Conservation (phyloP, 1,140 invertebrate species). For the Caenorhabditis briggsae region DNA sequence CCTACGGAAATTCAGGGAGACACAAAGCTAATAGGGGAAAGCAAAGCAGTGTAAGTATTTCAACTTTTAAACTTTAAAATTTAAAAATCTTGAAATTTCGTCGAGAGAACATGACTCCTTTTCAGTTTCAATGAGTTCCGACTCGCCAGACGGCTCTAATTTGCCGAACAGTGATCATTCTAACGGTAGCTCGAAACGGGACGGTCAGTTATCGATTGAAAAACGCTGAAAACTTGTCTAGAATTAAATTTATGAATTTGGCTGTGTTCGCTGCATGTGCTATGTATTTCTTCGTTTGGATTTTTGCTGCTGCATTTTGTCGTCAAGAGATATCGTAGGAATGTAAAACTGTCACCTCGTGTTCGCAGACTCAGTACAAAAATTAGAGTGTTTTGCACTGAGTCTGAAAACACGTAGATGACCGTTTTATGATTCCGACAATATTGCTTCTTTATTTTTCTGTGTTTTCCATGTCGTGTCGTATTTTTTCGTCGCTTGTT, state of each 20-base stretch:
- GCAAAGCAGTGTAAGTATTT: background rate
- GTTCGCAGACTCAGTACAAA: no score
- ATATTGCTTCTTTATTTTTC: background rate
- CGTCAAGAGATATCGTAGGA: no score
- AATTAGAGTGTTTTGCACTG: background rate
- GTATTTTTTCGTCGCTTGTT: background rate
- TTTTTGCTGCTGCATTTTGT: no score
- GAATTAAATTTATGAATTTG: no score
- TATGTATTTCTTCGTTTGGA: no score
- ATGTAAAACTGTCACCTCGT: no score
- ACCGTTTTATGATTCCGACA: no score
- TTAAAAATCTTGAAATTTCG: no score
- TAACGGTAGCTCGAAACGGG: constrained; percentile 9
- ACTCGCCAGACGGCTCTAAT: constrained; percentile 48
- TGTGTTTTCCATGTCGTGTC: background rate
- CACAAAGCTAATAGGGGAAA: no score
- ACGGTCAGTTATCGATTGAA: constrained; percentile 1
- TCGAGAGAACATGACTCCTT: background rate
- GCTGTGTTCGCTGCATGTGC: no score
- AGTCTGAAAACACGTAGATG: no score
- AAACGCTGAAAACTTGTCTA: background rate
- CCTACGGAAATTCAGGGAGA: background rate
- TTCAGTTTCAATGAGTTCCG: constrained; percentile 47
- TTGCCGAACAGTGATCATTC: constrained; percentile 49
- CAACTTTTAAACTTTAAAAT: background rate